Percentiles rank a stretch among this genome's conserved stretches.
phyloP scores from a whole-genome alignment of 1,140 invertebrate species.

The Dreissena rostriformis region DNA sequence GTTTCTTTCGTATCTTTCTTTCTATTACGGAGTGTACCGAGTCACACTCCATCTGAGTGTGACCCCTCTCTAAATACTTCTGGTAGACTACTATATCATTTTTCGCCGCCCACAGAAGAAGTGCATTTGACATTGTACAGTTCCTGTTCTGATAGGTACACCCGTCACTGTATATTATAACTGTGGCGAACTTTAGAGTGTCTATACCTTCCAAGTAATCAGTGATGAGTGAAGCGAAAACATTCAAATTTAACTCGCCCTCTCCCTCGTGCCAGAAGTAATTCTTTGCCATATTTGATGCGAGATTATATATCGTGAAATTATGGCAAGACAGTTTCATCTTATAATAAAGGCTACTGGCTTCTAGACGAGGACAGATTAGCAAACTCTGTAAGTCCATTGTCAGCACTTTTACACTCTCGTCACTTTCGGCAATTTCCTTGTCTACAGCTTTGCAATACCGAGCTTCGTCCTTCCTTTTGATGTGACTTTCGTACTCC shows the following conservation, averaged over 20 bases:
- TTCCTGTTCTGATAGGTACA: too few relatives aligned
- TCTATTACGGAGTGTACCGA: too few relatives aligned
- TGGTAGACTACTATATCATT: neutral
- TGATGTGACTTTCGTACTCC: too few relatives aligned
- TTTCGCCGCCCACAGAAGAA: too few relatives aligned
- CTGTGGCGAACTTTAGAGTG: neutral
- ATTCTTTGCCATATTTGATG: conserved; percentile 6
- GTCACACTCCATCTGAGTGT: conserved; percentile 22
- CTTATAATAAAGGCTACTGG: too few relatives aligned
- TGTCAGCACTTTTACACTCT: conserved; percentile 5
- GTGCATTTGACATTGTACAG: too few relatives aligned
- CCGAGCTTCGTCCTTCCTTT: conserved; percentile 10
- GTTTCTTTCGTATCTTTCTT: too few relatives aligned
- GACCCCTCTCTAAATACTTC: too few relatives aligned
- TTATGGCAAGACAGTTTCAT: too few relatives aligned
- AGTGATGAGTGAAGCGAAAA: conserved; percentile 14
- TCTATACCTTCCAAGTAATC: neutral
- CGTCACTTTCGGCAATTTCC: neutral
- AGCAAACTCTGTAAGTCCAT: conserved; percentile 22
- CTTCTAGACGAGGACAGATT: neutral
- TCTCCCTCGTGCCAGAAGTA: neutral
- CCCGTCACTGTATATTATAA: too few relatives aligned
- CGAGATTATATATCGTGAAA: too few relatives aligned
- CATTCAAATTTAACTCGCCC: conserved; percentile 16
- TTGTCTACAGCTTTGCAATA: neutral